Percentiles rank a stretch among this genome's conserved stretches.
Evolutionary conservation across 2,113 vertebrate genomes (phyloP).

Genomic region (Microcebus murinus): DNA sequence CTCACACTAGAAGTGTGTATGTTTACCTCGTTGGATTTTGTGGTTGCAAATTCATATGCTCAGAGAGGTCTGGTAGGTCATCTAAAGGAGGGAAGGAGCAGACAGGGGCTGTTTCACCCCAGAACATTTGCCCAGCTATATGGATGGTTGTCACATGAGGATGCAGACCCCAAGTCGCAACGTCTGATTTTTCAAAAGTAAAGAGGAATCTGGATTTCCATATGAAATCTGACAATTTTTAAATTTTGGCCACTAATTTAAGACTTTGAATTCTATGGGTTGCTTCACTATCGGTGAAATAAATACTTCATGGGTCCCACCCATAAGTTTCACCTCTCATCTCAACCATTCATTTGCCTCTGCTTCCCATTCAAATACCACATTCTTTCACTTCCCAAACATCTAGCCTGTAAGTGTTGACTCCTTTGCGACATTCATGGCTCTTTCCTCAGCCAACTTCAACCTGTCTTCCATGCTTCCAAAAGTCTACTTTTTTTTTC

Average conservation of each 20-base stretch:
- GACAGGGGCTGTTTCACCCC: not conserved
- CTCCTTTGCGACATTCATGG: not conserved
- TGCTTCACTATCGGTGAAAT: not conserved
- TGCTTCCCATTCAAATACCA: not conserved
- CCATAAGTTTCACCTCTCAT: not conserved
- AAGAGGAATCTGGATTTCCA: not conserved
- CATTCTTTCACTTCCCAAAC: not conserved
- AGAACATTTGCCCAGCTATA: not conserved
- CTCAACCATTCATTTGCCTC: not conserved
- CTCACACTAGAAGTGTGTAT: not conserved
- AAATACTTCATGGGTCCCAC: not conserved
- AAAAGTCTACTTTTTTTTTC: not conserved
- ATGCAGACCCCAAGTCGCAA: not conserved
- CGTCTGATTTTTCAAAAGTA: constrained; percentile 38
- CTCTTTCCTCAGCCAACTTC: not conserved
- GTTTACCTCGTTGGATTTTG: not conserved
- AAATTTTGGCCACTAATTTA: not conserved
- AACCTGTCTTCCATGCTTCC: not conserved
- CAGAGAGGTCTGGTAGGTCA: not conserved
- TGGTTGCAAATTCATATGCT: not conserved
- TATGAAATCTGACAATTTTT: not conserved
- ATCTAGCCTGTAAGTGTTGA: not conserved
- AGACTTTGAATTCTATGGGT: not conserved
- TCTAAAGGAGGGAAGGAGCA: not conserved
- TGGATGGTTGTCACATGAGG: not conserved